Evolutionary conservation across 2,888 invertebrate genomes (phyloP), one percentile per base, ranked within the genome.

Genomic region (Merodon equestris): DNA sequence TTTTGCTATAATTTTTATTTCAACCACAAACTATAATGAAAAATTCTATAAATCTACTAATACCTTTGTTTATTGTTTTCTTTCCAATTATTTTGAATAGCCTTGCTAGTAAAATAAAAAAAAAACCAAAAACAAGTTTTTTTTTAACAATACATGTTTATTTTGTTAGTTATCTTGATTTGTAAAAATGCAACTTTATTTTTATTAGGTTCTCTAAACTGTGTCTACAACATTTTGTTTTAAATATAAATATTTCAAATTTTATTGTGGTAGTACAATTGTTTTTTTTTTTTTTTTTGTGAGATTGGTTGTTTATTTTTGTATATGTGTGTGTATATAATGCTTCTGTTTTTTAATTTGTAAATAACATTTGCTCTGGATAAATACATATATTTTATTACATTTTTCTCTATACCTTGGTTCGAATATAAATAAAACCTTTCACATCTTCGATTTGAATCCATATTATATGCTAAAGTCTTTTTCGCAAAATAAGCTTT

Each of bases 311-410:
- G 2, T 27, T 4, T 27, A 27, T 27, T 4, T 4, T 4, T 27
- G 7, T 7, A 27, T 27, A 27, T 27, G 7, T 7, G 56, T 63
- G 63, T 58, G 57, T 50, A 19, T 64, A 40, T 15, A 17, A 7
- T 7, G 27, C 7, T 27, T 47, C 45, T 70, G 44, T 45, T 15
- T 17, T 19, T 53, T 47, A 38, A n/a, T n/a, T n/a, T 61, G 77
- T 77, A 77, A 77, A 77, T 77, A 77, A 73, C 54, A 42, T 77
- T 53, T 63, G 61, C 51, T 76, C 71, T 77, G 61, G 42, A 66
- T 71, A 60, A 61, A 76, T 76, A 67, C 51, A 44, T 57, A 27
- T 54, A 3, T 50, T 61, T 54, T 40, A 58, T 53, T 58, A 72
- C 38, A 63, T 12, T 40, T 50, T 56, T 15, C 9, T n/a, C 42